These are phyloP conservation scores for Chydorus sphaericus DNA, from an alignment of 2,888 invertebrate species.

Conservation along the genomic window DNA sequence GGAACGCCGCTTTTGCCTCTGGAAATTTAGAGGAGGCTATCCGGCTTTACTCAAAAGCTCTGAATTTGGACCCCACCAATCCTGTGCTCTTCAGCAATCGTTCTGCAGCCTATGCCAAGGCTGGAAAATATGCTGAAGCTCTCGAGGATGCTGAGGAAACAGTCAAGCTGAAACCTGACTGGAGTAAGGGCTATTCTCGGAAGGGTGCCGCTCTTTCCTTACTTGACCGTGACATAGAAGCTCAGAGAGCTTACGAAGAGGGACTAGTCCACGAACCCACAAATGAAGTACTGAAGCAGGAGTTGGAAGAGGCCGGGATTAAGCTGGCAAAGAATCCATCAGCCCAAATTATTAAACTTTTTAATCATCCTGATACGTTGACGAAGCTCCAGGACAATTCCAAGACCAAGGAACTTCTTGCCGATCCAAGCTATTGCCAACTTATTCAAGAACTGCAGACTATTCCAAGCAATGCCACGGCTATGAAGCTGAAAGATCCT, in stretches of 20 bases:
- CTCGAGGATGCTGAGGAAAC: constrained; percentile 74
- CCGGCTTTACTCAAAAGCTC: constrained; percentile 63
- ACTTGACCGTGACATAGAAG: constrained; percentile 55
- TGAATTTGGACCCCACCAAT: constrained; percentile 59
- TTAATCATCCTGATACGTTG: constrained; percentile 40
- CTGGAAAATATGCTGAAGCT: constrained; percentile 54
- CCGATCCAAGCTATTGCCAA: constrained; percentile 57
- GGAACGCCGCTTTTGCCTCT: constrained; percentile 65
- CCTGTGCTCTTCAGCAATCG: constrained; percentile 84
- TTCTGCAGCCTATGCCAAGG: constrained; percentile 77
- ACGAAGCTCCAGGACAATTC: constrained; percentile 49
- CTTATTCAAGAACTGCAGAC: constrained; percentile 39
- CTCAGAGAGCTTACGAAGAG: constrained; percentile 56
- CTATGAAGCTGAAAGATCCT: constrained; percentile 43
- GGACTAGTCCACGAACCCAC: constrained; percentile 55
- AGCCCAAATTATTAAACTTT: constrained; percentile 36
- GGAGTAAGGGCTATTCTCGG: constrained; percentile 74
- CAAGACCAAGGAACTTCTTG: constrained; percentile 49
- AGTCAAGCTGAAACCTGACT: constrained; percentile 59
- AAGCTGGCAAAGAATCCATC: constrained; percentile 36
- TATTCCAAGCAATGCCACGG: constrained; percentile 46
- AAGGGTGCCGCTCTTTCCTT: constrained; percentile 74
- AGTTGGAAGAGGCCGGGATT: constrained; percentile 45
- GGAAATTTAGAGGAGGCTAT: constrained; percentile 67
- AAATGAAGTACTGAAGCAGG: constrained; percentile 52